phyloP scores from a whole-genome alignment of 2,113 vertebrate species.

The Tachysurus vachellii region DNA sequence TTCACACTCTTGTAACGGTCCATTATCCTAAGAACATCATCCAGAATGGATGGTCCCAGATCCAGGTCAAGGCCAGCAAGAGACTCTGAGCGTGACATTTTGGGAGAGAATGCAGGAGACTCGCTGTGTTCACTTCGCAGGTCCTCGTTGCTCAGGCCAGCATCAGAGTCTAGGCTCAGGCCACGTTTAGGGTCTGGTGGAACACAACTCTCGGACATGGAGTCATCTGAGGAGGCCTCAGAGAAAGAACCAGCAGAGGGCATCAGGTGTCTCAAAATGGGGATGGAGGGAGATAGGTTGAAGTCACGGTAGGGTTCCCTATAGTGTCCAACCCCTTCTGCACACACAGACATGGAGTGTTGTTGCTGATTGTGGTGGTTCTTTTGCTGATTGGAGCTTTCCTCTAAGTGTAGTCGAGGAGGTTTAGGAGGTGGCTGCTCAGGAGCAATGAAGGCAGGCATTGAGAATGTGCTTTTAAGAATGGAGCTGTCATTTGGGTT shows the following conservation, averaged over 20 bases:
- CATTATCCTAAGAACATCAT: slow-evolving; percentile 81
- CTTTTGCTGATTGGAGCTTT: slow-evolving; percentile 43
- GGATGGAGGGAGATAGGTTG: slow-evolving; percentile 64
- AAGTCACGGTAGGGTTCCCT: slow-evolving; percentile 63
- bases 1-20: slow-evolving; percentile 75
- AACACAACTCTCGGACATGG: slow-evolving; percentile 67
- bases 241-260: slow-evolving; percentile 74
- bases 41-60: slow-evolving; percentile 80
- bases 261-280: slow-evolving; percentile 58
- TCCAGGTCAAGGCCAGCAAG: slow-evolving; percentile 73
- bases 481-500: slow-evolving; percentile 58
- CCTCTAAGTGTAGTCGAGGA: slow-evolving; percentile 77
- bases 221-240: slow-evolving; percentile 75
- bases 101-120: slow-evolving; percentile 54
- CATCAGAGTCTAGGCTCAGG: slow-evolving; percentile 69
- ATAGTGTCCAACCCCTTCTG: slow-evolving; percentile 52
- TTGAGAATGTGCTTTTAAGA: slow-evolving; percentile 76
- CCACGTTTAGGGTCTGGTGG: slow-evolving; percentile 64
- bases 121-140: slow-evolving; percentile 67
- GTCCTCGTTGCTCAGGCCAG: slow-evolving; percentile 77
- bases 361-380: slow-evolving; percentile 51
- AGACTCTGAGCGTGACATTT: slow-evolving; percentile 69
- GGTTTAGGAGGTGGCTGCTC: slow-evolving; percentile 81
- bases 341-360: slow-evolving; percentile 61
- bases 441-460: slow-evolving; percentile 72